Percentiles rank a stretch among this genome's conserved stretches.
Evolutionary conservation across 2,888 invertebrate genomes (phyloP).

Genomic region (Campoletis raptor): DNA sequence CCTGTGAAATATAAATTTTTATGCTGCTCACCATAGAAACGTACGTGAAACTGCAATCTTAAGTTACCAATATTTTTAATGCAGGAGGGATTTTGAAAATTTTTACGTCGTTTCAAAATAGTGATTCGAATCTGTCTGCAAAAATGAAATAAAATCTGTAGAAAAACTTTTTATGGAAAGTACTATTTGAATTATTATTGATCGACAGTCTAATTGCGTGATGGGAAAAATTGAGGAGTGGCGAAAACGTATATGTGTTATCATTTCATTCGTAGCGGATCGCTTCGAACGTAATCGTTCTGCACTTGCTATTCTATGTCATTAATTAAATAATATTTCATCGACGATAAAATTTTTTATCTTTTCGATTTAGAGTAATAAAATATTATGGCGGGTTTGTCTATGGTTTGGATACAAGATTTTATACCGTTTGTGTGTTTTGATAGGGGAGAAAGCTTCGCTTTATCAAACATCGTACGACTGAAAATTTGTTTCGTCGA

Average conservation of each 20-base stretch:
- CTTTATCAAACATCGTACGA: constrained; percentile 30
- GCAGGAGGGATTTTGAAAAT: too few relatives aligned
- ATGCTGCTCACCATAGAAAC: too few relatives aligned
- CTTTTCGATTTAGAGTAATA: background rate
- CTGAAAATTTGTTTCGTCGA: constrained; percentile 10
- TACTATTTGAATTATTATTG: background rate
- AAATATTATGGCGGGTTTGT: background rate
- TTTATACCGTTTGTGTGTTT: background rate
- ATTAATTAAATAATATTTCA: background rate
- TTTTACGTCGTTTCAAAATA: too few relatives aligned
- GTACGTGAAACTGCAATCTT: too few relatives aligned
- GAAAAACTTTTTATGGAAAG: too few relatives aligned
- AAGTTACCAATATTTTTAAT: too few relatives aligned
- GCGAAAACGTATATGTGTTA: background rate
- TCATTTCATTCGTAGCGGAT: background rate
- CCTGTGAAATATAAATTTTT: too few relatives aligned
- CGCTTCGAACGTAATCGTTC: background rate
- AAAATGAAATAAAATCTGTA: too few relatives aligned
- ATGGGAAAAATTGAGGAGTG: background rate
- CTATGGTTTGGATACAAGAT: background rate
- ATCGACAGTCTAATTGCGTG: background rate
- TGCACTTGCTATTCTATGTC: background rate
- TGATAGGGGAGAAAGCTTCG: constrained; percentile 13
- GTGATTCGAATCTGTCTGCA: too few relatives aligned
- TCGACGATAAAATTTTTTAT: background rate